Evolutionary conservation across 2,888 invertebrate genomes (phyloP), one percentile per base, ranked within the genome.

Genomic region (Pseudococcus viburni): DNA sequence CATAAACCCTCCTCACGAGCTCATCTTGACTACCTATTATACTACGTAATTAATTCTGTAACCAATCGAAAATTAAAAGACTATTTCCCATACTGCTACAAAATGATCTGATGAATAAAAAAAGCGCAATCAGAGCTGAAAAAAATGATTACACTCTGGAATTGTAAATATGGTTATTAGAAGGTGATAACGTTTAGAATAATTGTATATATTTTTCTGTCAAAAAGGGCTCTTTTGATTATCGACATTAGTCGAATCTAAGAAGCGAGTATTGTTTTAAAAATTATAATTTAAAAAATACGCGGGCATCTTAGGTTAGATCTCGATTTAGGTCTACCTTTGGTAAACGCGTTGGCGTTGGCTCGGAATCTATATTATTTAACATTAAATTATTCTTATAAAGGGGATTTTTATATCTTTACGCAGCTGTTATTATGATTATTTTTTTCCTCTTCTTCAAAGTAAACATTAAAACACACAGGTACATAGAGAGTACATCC

Each of bases 131-230:
- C 42, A 42, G 0, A 42, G 9, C 0, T 7, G 42, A 42, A 42
- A 33, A n/a, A 42, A 42, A 42, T 42, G 42, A 42, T 42, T 42
- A 42, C 42, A 42, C 42, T 42, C 0, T 5, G 5, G 42, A 42
- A 42, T 59, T 59, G 12, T n/a, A 68, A 68, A 80, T 1, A 39
- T 5, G 17, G 80, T 33, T 19, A 83, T 83, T 83, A 83, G 19
- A 46, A 83, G 80, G 80, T 83, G 80, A 83, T 83, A 83, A 83
- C 80, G 80, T 83, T 83, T 83, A 83, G 46, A 83, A 83, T 83
- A 83, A 83, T 83, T 73, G 46, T 83, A 42, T 46, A 46, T n/a
- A 83, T n/a, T n/a, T 46, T 83, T 83, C 17, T 46, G 80, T 83
- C 80, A 83, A 83, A 22, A 83, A 83, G 80, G 80, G 46, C 39